Evolutionary conservation across 2,797 vertebrate genomes (phyloP).

Genomic region (Ceyx erithaca): DNA sequence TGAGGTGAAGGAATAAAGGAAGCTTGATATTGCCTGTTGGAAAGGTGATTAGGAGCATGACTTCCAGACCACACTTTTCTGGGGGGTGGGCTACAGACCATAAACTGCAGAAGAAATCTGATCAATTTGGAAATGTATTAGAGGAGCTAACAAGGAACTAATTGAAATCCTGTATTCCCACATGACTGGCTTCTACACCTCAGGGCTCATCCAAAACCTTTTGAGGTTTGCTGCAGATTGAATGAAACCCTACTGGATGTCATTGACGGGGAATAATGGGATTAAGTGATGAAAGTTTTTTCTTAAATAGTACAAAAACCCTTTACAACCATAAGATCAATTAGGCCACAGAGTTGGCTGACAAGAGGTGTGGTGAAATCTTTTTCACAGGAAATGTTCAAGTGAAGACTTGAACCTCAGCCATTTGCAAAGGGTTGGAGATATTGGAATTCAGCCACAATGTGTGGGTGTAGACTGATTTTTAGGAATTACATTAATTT

Average conservation of each 20-base stretch:
- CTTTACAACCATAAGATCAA: conserved; percentile 24
- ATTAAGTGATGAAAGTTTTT: conserved; percentile 41
- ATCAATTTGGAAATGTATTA: neutral
- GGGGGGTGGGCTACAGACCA: neutral
- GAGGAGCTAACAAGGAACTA: neutral
- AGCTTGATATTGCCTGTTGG: neutral
- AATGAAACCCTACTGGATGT: conserved; percentile 31
- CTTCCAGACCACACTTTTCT: neutral
- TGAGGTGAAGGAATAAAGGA: neutral
- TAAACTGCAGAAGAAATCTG: neutral
- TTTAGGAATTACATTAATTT: neutral
- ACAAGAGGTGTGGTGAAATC: conserved; percentile 54
- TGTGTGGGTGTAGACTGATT: neutral
- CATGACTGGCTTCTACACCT: neutral
- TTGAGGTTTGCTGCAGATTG: conserved; percentile 32
- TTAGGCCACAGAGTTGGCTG: conserved; percentile 13
- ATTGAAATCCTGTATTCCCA: conserved; percentile 1
- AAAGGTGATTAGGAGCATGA: neutral
- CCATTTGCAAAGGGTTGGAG: conserved; percentile 12
- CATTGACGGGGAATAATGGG: conserved; percentile 48
- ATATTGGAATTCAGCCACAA: neutral
- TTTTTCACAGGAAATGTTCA: conserved; percentile 50
- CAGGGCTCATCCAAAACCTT: conserved; percentile 23
- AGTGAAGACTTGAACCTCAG: conserved; percentile 37
- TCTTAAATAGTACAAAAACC: conserved; percentile 38